Evolutionary conservation across 2,888 invertebrate species (phyloP).

Genomic region (Diarsia rubi): DNA sequence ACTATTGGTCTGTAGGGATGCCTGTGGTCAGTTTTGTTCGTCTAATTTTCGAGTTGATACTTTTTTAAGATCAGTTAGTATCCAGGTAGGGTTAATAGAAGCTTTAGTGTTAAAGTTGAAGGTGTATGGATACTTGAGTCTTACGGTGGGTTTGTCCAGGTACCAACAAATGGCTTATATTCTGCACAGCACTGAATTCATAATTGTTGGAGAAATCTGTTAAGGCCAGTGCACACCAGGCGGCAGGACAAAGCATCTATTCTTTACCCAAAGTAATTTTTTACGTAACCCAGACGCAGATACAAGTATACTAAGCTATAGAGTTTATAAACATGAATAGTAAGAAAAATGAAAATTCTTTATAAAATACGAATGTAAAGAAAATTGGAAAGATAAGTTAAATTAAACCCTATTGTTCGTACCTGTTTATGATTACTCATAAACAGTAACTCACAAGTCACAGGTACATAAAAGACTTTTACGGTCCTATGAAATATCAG

Average conservation of each 20-base stretch:
- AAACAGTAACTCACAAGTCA: neutral
- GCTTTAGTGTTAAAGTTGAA: neutral
- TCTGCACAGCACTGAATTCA: neutral
- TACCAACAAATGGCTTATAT: neutral
- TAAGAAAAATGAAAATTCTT: neutral
- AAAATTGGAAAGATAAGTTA: constrained; percentile 24
- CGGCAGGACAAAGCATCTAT: neutral
- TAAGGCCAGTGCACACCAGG: neutral
- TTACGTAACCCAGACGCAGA: neutral
- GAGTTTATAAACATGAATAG: neutral
- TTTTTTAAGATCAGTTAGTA: neutral
- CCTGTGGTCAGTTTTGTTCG: neutral
- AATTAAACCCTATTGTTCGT: constrained; percentile 17
- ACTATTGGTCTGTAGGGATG: neutral
- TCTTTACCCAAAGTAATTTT: neutral
- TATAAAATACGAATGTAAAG: constrained; percentile 7
- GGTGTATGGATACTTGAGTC: neutral
- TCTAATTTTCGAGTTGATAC: neutral
- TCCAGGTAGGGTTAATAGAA: neutral
- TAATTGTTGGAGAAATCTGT: neutral
- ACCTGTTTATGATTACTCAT: neutral
- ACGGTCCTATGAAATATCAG: neutral
- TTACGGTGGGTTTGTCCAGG: neutral
- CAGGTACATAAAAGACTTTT: neutral
- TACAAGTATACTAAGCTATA: neutral